A percentile compares a stretch with the other conserved stretches of the same genome.
phyloP scores from a whole-genome alignment of 2,888 invertebrate genomes.

The Ischnus inquisitorius region DNA sequence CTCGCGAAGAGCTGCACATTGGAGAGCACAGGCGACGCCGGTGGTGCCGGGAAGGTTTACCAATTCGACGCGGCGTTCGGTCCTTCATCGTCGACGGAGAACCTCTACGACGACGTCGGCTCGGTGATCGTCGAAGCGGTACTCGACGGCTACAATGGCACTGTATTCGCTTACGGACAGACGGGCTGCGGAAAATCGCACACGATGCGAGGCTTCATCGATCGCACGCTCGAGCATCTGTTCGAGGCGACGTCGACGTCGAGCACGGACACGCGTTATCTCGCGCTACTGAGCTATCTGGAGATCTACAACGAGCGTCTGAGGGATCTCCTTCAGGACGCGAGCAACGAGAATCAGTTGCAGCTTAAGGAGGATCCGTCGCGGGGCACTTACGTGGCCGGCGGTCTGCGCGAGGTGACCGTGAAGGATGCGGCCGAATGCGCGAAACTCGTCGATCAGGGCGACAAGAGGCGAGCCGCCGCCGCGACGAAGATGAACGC shows the following conservation, averaged over 20 bases:
- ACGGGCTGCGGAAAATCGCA: conserved; percentile 97
- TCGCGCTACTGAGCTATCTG: conserved; percentile 92
- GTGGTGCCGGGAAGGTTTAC: conserved; percentile 83
- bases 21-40: conserved; percentile 72
- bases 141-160: conserved; percentile 96
- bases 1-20: conserved; percentile 87
- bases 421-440: conserved; percentile 93
- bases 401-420: conserved; percentile 84
- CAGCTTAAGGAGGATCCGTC: conserved; percentile 89
- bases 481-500: conserved; percentile 96
- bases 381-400: conserved; percentile 88
- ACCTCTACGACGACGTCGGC: conserved; percentile 93
- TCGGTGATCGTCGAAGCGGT: conserved; percentile 89
- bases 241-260: conserved; percentile 94
- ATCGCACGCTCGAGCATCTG: conserved; percentile 94
- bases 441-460: conserved; percentile 90
- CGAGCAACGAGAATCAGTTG: conserved; percentile 86
- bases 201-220: conserved; percentile 95
- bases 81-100: conserved; percentile 92
- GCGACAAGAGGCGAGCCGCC: conserved; percentile 92
- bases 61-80: conserved; percentile 94
- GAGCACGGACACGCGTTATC: conserved; percentile 89
- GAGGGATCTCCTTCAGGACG: conserved; percentile 88
- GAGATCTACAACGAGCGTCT: conserved; percentile 95
- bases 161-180: conserved; percentile 97